phyloP scores from a whole-genome alignment of 2,888 invertebrate genomes.

The Eurois occulta region DNA sequence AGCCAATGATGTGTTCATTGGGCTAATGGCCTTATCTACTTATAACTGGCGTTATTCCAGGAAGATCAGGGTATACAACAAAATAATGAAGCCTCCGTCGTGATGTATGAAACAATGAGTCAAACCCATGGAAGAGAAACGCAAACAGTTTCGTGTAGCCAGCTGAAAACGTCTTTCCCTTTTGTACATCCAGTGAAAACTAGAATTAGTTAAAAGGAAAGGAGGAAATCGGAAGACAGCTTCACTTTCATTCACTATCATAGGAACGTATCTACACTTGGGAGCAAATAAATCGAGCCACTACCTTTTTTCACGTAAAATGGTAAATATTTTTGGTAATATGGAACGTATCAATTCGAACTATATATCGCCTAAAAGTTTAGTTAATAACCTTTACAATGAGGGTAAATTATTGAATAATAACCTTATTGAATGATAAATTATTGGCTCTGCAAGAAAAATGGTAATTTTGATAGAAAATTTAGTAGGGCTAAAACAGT shows the following conservation, averaged over 20 bases:
- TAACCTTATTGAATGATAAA: no score
- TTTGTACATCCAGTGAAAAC: background rate
- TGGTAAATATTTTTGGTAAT: no score
- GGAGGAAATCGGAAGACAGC: conserved; percentile 47
- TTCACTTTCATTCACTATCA: conserved; percentile 46
- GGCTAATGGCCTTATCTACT: background rate
- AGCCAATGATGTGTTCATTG: background rate
- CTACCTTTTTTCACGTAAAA: no score
- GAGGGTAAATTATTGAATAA: no score
- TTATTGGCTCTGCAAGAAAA: no score
- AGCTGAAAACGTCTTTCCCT: no score
- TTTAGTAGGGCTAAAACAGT: no score
- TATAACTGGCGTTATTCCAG: background rate
- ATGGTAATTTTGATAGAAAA: no score
- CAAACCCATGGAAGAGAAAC: background rate
- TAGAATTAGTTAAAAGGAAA: background rate
- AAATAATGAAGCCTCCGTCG: background rate
- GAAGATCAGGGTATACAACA: background rate
- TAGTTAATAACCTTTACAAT: no score
- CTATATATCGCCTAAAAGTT: no score
- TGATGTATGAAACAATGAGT: background rate
- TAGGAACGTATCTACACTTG: conserved; percentile 49
- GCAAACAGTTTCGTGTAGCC: background rate
- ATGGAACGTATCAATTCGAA: no score
- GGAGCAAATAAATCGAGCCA: no score